Evolutionary conservation across 2,113 vertebrate genomes (phyloP), one percentile per base, ranked within the genome.

Genomic region (Psilopogon haemacephalus): DNA sequence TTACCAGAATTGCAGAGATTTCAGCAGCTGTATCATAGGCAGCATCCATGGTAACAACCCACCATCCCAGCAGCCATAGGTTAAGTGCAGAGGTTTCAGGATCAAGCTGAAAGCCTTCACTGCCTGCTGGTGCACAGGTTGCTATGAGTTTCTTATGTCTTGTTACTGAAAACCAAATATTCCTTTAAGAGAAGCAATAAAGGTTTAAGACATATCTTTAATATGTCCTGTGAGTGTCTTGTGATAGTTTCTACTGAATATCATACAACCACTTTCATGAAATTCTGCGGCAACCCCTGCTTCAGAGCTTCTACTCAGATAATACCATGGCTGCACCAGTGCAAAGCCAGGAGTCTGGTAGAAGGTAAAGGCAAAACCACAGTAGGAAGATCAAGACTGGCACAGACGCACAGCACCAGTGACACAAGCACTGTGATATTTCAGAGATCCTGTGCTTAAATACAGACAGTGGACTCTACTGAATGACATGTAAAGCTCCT

Each of bases 1-100:
- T 2, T 35, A 33, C 46, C 32, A 15, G 23, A 82, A 87, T 11
- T 5, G 30, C 26, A 59, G 15, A 35, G 63, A 68, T 38, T 65
- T n/a, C 71, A 69, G 37, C 35, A 86, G 38, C 20, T 9, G 1
- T 2, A 12, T 64, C 65, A 71, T 28, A 55, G 63, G 40, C 17
- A 84, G 16, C 23, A 27, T 6, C 21, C 68, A 14, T 1, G 6
- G 59, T 1, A 38, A 35, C 1, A 15, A 30, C 48, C 6, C 35
- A 7, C 48, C 1, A 0, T 12, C 46, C 33, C 64, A 18, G 2
- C 15, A 35, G 52, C 30, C 32, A 9, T 5, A 6, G 46, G 0
- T n/a, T n/a, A 32, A 2, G 30, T 1, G 6, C 23, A 8, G 46
- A 54, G 19, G 13, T 28, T 56, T 50, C 64, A 44, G 44, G 64